Base-by-base conservation (phyloP, 92 coral and sea anemone species). In the Paragorgia papillata region DNA sequence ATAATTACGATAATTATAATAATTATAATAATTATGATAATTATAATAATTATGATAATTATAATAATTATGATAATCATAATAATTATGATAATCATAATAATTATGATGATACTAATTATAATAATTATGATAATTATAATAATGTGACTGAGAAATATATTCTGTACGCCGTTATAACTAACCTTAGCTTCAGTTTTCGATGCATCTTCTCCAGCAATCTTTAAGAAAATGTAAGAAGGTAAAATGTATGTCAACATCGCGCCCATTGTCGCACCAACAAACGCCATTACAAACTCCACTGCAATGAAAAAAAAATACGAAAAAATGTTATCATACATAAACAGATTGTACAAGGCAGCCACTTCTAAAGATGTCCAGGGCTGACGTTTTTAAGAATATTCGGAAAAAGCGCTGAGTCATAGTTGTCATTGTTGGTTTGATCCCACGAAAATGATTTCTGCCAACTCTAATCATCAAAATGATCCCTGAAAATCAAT, bases 191-290 rank as follows among this genome's bases (percentile, higher is more conserved):
- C 97, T 54, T 89, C 84, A 21, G 84, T 69, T 15, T 68, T 75
- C 48, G 91, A 80, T 31, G 85, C 57, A 25, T 85, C 76, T 62
- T 95, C 95, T 66, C 86, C 83, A 30, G 92, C 91, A 25, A 84
- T 82, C 39, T 80, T 80, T 0, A 95, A 83, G 43, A 74, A 95
- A 81, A 95, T 91, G 60, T 80, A 74, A 20, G 99, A 83, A 9
- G 99, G 99, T 54, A 84, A 79, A 61, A 95, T 79, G 71, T 90
- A 85, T 13, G 91, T 81, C 49, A 95, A 87, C 31, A 91, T 68
- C 6, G 90, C 82, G 0, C 99, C 99, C 90, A 95, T 95, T 20
- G 99, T 95, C 8, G 99, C 99, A 59, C 99, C 99, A 79, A 91
- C 92, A 48, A 95, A 55, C 15, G 97, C 97, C 75, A 95, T 81